Percentiles rank a stretch among this genome's conserved stretches.
Evolutionary conservation across 2,888 invertebrate species (phyloP).

Genomic region (Dascillus cervinus): DNA sequence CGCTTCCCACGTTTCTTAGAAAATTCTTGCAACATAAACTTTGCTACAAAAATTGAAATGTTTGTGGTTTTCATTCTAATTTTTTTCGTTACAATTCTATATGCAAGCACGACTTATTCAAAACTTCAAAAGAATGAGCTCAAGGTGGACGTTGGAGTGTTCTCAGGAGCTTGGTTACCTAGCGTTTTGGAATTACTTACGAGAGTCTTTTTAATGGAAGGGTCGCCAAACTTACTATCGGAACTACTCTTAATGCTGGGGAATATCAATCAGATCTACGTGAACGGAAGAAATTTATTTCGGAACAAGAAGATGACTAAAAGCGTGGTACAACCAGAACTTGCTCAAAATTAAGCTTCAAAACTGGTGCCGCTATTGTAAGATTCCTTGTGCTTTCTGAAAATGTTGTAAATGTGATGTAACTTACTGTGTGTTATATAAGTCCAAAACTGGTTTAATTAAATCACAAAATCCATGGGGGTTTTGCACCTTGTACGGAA

Average conservation of each 20-base stretch:
- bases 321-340: too few relatives aligned
- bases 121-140: conserved; percentile 7
- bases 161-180: conserved; percentile 34
- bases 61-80: background rate
- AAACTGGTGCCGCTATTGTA: too few relatives aligned
- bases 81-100: background rate
- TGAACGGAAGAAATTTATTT: conserved; percentile 20
- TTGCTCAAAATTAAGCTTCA: too few relatives aligned
- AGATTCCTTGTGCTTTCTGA: too few relatives aligned
- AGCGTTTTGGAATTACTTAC: conserved; percentile 29
- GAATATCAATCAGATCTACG: conserved; percentile 25
- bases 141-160: conserved; percentile 23
- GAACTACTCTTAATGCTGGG: conserved; percentile 28
- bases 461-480: too few relatives aligned
- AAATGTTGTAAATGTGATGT: too few relatives aligned
- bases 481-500: too few relatives aligned
- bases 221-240: conserved; percentile 23
- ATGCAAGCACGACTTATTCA: background rate
- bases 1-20: background rate
- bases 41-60: background rate
- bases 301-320: conserved; percentile 20
- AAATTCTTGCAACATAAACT: background rate
- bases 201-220: conserved; percentile 28
- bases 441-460: too few relatives aligned
- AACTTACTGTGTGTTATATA: too few relatives aligned